Evolutionary conservation across 2,797 vertebrate genomes (phyloP).

Genomic region (Siniperca scherzeri): DNA sequence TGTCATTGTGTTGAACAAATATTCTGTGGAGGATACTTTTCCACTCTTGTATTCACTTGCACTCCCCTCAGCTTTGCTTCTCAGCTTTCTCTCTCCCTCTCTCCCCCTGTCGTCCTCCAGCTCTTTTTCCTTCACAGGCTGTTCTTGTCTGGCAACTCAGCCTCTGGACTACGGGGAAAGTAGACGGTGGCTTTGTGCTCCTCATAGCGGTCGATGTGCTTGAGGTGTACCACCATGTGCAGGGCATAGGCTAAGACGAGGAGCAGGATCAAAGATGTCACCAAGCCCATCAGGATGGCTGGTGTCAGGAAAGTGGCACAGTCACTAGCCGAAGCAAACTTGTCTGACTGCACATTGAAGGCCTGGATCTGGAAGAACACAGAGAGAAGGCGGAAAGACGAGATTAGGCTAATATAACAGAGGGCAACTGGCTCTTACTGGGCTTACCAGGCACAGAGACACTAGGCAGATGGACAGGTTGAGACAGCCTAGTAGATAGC

Average conservation of each 20-base stretch:
- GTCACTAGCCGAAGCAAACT: constrained; percentile 92
- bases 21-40: constrained; percentile 80
- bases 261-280: constrained; percentile 92
- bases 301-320: constrained; percentile 92
- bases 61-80: constrained; percentile 62
- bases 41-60: constrained; percentile 72
- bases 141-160: constrained; percentile 88
- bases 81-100: constrained; percentile 59
- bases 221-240: constrained; percentile 94
- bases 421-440: constrained; percentile 66
- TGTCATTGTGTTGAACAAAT: constrained; percentile 73
- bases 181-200: constrained; percentile 91
- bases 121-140: constrained; percentile 83
- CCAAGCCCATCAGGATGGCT: constrained; percentile 93
- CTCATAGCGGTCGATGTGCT: constrained; percentile 93
- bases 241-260: constrained; percentile 93
- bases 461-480: constrained; percentile 64
- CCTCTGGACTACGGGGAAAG: constrained; percentile 88
- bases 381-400: constrained; percentile 47
- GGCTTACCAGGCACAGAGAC: constrained; percentile 60
- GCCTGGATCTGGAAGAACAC: constrained; percentile 91
- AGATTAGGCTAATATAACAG: constrained; percentile 67
- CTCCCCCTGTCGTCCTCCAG: constrained; percentile 53
- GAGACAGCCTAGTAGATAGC: constrained; percentile 73
- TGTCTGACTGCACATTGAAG: constrained; percentile 90